Evolutionary conservation across 2,888 invertebrate genomes (phyloP), one percentile per base, ranked within the genome.

Genomic region (Mantis religiosa): DNA sequence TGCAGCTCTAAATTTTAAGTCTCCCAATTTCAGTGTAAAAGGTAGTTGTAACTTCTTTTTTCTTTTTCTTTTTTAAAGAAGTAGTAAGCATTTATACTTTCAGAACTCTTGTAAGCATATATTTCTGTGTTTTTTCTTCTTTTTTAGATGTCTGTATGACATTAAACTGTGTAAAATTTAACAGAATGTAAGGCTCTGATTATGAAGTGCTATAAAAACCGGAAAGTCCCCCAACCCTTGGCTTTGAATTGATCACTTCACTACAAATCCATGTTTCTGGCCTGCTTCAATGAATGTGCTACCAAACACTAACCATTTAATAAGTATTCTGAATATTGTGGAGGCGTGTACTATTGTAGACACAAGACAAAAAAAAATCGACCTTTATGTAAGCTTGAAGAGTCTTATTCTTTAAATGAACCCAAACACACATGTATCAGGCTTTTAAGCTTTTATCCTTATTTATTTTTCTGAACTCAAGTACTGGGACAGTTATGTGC

Each of bases 301-400:
- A 88, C 87, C 84, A 89, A 89, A 89, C 89, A 89, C 89, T 89
- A 89, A 88, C 89, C 89, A 88, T 28, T 82, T 88, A 83, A 88
- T 30, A 85, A 89, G 41, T 41, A 88, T 88, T 89, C 88, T 87
- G 89, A 87, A 87, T 87, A 89, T 89, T 89, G 88, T 89, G 89
- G 88, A 88, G 89, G 88, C 88, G 87, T 89, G 88, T 89, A 89
- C 47, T 88, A 71, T 34, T 89, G 89, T 89, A 89, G 89, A 89
- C 88, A 89, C 87, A 88, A 87, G 87, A 85, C 85, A 85, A 87
- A 87, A 87, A 87, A 88, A 89, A 89, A 87, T 88, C 87, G 89
- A 89, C 89, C 89, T 89, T 89, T 89, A 88, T 89, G 89, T 89
- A 89, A 89, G 86, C 89, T 87, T 81, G 83, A 85, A 88, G 89